Base-by-base conservation (phyloP, 2,113 vertebrate genomes). In the Campylomormyrus numenius region DNA sequence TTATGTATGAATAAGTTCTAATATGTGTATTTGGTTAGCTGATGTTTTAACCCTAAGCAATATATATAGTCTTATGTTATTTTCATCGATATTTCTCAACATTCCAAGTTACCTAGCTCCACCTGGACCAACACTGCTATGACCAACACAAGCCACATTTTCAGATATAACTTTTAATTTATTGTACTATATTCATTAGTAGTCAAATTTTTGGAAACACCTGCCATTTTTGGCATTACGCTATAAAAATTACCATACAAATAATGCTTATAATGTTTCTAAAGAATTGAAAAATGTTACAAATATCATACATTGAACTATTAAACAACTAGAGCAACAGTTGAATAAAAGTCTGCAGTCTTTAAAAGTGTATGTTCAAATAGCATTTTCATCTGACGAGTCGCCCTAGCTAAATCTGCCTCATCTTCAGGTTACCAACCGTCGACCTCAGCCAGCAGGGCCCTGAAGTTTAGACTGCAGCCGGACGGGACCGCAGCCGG, bases 401-500 rank as follows among this genome's bases (percentile, higher is more conserved):
- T n/a, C 2, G 24, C 10, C 70, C 31, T 17, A 4, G 70, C 35
- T 39, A 17, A 5, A 19, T 13, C 11, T 6, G 35, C 74, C 74
- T 42, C 83, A 11, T 89, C 27, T 31, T 77, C n/a, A 31, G n/a
- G n/a, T 50, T n/a, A 48, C 45, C 48, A 42, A n/a, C 21, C 21
- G 24, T 85, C 83, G 11, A 9, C 45, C 8, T 27, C 19, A 46
- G 10, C 88, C 74, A 62, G 89, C 88, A 3, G 77, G 70, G 24
- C 91, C 27, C 87, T 35, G 85, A 27, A 42, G 19, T 3, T 17
- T 8, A n/a, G 91, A 88, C 92, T 85, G 27, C 58, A 84, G 88
- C 90, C 66, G 46, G 17, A 35, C 83, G 10, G 19, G 91, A 88
- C 92, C 86, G 27, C 58, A 84, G 88, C 90, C 66, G 46, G 17